These are phyloP conservation scores for Synanceia verrucosa DNA, from an alignment of 2,797 vertebrate genomes.

Conservation along the genomic window DNA sequence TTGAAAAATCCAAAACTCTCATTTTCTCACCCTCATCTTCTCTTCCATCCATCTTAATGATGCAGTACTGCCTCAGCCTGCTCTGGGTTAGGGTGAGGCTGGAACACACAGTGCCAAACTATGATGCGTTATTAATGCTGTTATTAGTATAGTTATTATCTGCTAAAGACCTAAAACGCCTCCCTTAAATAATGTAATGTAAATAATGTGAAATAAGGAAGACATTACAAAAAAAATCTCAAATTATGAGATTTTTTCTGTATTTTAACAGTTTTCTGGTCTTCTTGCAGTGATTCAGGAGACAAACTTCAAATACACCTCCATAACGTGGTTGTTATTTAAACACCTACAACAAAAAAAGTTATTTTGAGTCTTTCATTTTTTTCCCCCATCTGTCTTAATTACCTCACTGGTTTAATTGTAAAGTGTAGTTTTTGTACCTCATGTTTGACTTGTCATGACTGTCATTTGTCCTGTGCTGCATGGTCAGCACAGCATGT, in stretches of 20 bases:
- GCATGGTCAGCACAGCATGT: neutral
- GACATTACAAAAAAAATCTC: neutral
- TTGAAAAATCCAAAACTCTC: too few species aligned
- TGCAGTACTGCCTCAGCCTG: too few species aligned
- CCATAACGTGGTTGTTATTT: neutral
- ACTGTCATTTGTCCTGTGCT: neutral
- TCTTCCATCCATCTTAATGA: too few species aligned
- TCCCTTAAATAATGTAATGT: too few species aligned
- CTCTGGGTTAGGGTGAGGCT: too few species aligned
- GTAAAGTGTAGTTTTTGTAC: neutral
- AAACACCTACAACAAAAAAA: too few species aligned
- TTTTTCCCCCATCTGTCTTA: neutral
- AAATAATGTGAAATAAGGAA: neutral
- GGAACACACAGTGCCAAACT: too few species aligned
- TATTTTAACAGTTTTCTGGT: neutral
- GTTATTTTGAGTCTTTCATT: neutral
- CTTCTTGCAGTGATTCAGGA: neutral
- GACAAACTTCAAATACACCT: neutral
- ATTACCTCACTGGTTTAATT: neutral
- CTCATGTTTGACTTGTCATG: neutral
- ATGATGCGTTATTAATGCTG: too few species aligned
- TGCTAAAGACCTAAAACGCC: too few species aligned
- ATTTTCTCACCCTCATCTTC: too few species aligned
- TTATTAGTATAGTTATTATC: too few species aligned
- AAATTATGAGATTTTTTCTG: neutral